Evolutionary conservation across 2,888 invertebrate species (phyloP), one percentile per base, ranked within the genome.

Genomic region (Perizoma flavofasciatum): DNA sequence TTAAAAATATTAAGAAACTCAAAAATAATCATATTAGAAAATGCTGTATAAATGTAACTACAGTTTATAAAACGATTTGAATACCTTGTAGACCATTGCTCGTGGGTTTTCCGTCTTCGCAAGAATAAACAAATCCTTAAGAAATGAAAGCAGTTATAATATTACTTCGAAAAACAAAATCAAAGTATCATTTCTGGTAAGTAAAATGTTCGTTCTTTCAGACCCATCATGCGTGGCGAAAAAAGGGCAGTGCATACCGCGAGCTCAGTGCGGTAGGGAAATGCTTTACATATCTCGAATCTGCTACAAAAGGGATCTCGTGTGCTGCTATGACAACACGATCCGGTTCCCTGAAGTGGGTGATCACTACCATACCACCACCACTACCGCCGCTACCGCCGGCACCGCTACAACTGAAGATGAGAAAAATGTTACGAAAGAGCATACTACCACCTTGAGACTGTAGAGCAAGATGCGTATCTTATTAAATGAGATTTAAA

Each of bases 321-420:
- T 88, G 6, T 88, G 88, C 60, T 88, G 88, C 61, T 88, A 82
- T 40, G 82, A 85, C 34, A 70, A 75, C 37, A 72, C 73, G 2
- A 68, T 78, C 34, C 35, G 39, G 0, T 59, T 58, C 8, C 67
- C 67, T 1, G 39, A 37, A 10, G 60, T 64, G 0, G 55, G 32
- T 11, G 7, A 46, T 35, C 22, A 6, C 1, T 0, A 5, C 22
- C 35, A 35, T 8, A 35, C 51, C 41, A 34, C 34, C 11, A n/a
- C 46, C 2, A 39, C 22, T 7, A 35, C 1, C 6, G 0, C 37
- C 11, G 37, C 32, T 40, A 32, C 2, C 7, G 0, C 7, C 1
- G 3, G n/a, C n/a, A 37, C 5, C 7, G 35, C 35, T 35, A 35
- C 35, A 35, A 37, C 37, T 37, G n/a, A 41, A 32, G 37, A 49